phyloP scores from a whole-genome alignment of 2,888 invertebrate genomes.

The Hetaerina titia region DNA sequence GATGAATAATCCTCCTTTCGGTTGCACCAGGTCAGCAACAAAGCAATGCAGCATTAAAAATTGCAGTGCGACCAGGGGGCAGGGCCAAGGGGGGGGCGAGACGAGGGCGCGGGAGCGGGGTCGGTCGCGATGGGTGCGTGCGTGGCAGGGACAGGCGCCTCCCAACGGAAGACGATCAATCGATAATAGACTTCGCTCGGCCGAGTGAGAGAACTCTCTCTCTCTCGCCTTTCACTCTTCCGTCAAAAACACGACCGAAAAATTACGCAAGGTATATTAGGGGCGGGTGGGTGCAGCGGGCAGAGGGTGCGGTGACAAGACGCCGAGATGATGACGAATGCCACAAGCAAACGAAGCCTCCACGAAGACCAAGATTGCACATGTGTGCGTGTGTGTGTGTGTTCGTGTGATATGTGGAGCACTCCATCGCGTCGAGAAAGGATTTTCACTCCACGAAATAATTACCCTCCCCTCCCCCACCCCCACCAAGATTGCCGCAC shows the following conservation, averaged over 20 bases:
- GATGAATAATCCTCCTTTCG: no score
- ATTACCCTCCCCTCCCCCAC: no score
- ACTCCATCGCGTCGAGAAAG: no score
- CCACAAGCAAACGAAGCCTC: no score
- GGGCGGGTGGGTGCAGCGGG: background rate
- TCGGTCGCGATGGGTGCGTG: background rate
- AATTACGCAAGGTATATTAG: background rate
- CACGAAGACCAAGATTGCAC: no score
- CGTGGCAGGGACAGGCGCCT: background rate
- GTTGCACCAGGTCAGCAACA: no score
- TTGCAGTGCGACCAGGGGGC: background rate
- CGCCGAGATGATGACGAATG: no score
- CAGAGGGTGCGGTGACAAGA: background rate
- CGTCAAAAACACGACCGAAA: slow-evolving; percentile 29
- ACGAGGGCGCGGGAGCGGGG: background rate
- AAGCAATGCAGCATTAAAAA: background rate
- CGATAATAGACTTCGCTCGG: slow-evolving; percentile 50
- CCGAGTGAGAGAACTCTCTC: background rate
- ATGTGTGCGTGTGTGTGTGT: no score
- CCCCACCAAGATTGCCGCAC: no score
- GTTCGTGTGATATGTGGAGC: no score
- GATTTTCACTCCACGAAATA: no score
- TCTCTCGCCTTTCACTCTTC: background rate
- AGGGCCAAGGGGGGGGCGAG: background rate
- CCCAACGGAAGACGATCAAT: background rate